phyloP scores from a whole-genome alignment of 53 echinoderm and acorn worm species.

The Paelopatides confundens region DNA sequence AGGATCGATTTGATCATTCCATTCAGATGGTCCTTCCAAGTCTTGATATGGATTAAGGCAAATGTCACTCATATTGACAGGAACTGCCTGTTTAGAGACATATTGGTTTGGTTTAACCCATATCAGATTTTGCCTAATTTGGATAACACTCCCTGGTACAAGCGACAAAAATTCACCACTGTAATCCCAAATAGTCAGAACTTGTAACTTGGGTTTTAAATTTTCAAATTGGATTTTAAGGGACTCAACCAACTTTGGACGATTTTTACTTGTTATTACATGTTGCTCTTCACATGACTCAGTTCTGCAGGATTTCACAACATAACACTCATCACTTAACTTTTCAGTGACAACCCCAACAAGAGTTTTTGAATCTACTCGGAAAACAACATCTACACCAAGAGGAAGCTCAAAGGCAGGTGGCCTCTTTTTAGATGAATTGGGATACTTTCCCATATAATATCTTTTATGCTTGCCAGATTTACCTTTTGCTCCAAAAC shows the following conservation, averaged over 20 bases:
- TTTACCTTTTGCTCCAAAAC: too few species aligned
- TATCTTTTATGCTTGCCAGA: too few species aligned
- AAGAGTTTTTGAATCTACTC: neutral
- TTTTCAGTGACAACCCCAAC: neutral
- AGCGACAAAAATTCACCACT: neutral
- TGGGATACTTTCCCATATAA: too few species aligned
- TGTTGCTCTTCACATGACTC: neutral
- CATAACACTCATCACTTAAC: neutral
- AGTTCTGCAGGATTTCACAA: neutral
- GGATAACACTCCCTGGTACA: neutral
- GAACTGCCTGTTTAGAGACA: neutral
- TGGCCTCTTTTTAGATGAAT: too few species aligned
- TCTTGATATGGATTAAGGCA: neutral
- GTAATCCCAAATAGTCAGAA: neutral
- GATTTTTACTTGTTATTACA: neutral
- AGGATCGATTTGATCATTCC: neutral
- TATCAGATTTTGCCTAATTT: neutral
- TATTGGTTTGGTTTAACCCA: neutral
- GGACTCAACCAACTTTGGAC: neutral
- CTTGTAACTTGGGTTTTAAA: neutral
- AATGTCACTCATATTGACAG: neutral
- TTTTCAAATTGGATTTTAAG: neutral
- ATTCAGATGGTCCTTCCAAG: neutral
- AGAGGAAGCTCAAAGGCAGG: neutral
- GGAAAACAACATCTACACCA: neutral